phyloP scores from a whole-genome alignment of 2,797 vertebrate species.

The Sphaeramia orbicularis region DNA sequence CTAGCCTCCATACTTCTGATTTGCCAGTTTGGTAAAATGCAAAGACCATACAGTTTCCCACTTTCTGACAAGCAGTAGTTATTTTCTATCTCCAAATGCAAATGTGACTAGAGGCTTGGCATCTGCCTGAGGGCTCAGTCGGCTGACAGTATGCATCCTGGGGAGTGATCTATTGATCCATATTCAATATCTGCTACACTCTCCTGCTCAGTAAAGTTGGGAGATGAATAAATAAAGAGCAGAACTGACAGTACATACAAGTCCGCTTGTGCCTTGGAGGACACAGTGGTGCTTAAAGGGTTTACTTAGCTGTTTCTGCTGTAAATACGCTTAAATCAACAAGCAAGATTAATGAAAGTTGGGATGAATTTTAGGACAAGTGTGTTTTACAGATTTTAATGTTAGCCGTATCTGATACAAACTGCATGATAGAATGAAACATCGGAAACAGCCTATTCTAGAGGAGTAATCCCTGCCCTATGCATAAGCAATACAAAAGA shows the following conservation, averaged over 20 bases:
- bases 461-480: neutral
- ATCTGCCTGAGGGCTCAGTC: constrained; percentile 77
- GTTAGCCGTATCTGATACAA: neutral
- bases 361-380: neutral
- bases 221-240: constrained; percentile 79
- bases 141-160: constrained; percentile 83
- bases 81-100: constrained; percentile 81
- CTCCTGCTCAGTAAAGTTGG: constrained; percentile 78
- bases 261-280: constrained; percentile 51
- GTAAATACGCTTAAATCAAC: constrained; percentile 32
- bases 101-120: constrained; percentile 77
- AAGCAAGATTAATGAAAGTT: constrained; percentile 4
- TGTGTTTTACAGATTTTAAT: constrained; percentile 4
- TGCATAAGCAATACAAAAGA: neutral
- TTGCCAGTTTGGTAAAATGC: constrained; percentile 53
- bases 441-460: neutral
- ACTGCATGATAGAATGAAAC: constrained; percentile 1
- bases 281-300: constrained; percentile 43
- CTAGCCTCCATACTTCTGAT: constrained; percentile 31
- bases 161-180: constrained; percentile 84
- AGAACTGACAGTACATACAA: constrained; percentile 73
- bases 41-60: constrained; percentile 44
- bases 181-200: constrained; percentile 83
- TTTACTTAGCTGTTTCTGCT: constrained; percentile 24
- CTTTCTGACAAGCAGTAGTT: constrained; percentile 68